Conservation (phyloP, 1,140 invertebrate species). For the Theocolax elegans region DNA sequence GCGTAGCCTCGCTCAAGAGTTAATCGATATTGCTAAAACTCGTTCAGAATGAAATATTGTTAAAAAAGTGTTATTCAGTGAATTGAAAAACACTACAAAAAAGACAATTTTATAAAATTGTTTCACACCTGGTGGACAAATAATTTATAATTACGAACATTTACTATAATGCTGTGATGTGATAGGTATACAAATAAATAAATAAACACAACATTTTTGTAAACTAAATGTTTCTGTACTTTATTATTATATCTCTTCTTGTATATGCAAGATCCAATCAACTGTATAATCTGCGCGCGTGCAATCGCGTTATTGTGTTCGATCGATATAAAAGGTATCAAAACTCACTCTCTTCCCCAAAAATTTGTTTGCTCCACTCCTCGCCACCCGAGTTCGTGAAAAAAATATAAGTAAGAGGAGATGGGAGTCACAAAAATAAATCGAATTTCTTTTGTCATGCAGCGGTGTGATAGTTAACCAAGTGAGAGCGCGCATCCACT, state of each 20-base stretch:
- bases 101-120: not conserved
- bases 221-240: constrained; percentile 53
- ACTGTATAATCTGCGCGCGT: constrained; percentile 46
- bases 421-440: no score
- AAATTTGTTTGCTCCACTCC: constrained; percentile 11
- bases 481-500: constrained; percentile 27
- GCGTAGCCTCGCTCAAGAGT: constrained; percentile 55
- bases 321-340: constrained; percentile 66
- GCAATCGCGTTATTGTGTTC: constrained; percentile 49
- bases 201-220: constrained; percentile 41
- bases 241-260: constrained; percentile 58
- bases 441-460: constrained; percentile 8
- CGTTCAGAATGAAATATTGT: no score
- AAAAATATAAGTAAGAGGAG: constrained; percentile 24
- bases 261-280: constrained; percentile 59
- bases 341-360: constrained; percentile 49
- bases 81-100: no score
- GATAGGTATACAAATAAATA: constrained; percentile 2
- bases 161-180: not conserved
- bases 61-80: no score
- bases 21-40: constrained; percentile 45
- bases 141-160: not conserved
- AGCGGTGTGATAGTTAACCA: not conserved
- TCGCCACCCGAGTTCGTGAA: constrained; percentile 13
- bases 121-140: not conserved